Base-by-base conservation (phyloP, 2,113 vertebrate species). In the Nyctibius bracteatus region DNA sequence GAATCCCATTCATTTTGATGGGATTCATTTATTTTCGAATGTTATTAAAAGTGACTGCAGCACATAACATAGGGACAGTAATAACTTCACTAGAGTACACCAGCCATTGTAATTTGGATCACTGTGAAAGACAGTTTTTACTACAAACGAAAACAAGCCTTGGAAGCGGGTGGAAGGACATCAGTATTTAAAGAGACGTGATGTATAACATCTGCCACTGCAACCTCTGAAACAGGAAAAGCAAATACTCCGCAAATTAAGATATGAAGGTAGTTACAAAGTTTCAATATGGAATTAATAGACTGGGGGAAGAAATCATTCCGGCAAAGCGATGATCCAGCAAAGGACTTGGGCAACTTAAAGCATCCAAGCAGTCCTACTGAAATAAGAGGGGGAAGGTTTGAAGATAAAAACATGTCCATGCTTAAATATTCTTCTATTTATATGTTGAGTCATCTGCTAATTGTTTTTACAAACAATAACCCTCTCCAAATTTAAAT, bases 1-100 rank as follows among this genome's bases (percentile, higher is more conserved):
- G 86, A 95, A 89, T 73, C 80, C 67, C 87, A 94, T 88, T 96
- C 94, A 86, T 93, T 91, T 94, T 80, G 83, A 70, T 94, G 83
- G 88, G 77, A 88, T 83, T 95, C 74, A 62, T 83, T 93, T 91
- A 57, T 92, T 95, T 96, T 61, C 2, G 0, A 87, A 89, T 24
- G 88, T 92, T 94, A 90, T 46, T 70, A 91, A 93, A 96, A 97
- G 88, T 83, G 93, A 95, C 85, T 49, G 73, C 80, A 68, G 77
- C 47, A 81, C 65, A 49, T 62, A 93, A 94, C 31, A 12, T 2
- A 72, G 75, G 74, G 85, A 86, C 52, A 65, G 73, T 75, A 93
- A 86, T 59, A 86, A 31, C 86, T 83, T 59, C 86, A 79, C 57
- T 30, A 39, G 61, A 72, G 79, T 66, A 31, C 24, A 28, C 47